Base-by-base conservation (phyloP, 2,888 invertebrate species). In the Eulithis prunata region DNA sequence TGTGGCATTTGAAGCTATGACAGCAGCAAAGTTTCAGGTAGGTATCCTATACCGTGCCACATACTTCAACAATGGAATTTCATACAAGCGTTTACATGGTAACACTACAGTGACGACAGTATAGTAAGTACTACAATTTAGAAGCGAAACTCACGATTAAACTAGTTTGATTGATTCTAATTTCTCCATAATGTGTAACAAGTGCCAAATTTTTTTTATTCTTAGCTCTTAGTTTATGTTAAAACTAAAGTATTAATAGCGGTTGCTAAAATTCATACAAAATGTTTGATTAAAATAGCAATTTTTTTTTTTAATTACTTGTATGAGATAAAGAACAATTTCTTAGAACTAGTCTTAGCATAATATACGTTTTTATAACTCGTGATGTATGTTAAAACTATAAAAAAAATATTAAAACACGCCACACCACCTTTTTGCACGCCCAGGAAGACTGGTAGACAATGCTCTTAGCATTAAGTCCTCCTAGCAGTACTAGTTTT, bases 241-340 rank as follows among this genome's bases (percentile, higher is more conserved):
- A n/a, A n/a, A n/a, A n/a, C n/a, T n/a, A n/a, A 66, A 57, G 13
- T 47, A 60, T 61, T 55, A 32, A 11, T 56, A 46, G 43, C 52
- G 45, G 54, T 66, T 66, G 49, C 61, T 55, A 60, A 64, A 64
- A 66, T 62, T 57, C 45, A 56, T 63, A 57, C 51, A 11, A 52
- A 21, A 60, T 68, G 64, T 66, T 68, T 56, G 51, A 13, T 61
- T 66, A 59, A 55, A 51, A 49, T 10, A n/a, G 57, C 68, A 64
- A 69, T 68, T 64, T 55, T 64, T 66, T 67, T 69, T 58, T 45
- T 36, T 60, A 41, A 38, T 43, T 52, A 36, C 52, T 51, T 45
- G 45, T n/a, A 59, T 57, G 51, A 6, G 49, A 53, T 59, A 55
- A 65, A 62, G 61, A 57, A 45, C 56, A 57, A 61, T 57, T 68